These are phyloP conservation scores for Aphaenogaster floridana DNA, from an alignment of 1,140 invertebrate species.

Conservation along the genomic window DNA sequence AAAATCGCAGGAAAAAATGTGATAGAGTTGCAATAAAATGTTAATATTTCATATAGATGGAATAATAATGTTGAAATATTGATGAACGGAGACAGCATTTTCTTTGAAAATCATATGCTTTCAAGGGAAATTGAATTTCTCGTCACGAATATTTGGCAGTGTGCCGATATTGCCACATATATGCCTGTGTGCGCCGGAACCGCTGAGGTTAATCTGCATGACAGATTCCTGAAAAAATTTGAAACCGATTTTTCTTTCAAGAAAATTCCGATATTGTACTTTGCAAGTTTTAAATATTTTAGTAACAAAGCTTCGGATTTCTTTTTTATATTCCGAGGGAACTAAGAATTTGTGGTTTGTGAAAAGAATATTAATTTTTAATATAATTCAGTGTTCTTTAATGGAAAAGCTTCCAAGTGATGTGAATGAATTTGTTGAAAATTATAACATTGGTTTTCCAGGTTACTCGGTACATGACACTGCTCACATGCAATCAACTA, in stretches of 20 bases:
- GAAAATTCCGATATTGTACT: background rate
- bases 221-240: conserved; percentile 17
- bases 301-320: background rate
- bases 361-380: conserved; percentile 19
- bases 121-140: conserved; percentile 51
- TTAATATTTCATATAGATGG: conserved; percentile 26
- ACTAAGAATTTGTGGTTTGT: background rate
- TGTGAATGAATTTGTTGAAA: background rate
- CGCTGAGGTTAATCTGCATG: conserved; percentile 30
- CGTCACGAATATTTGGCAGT: conserved; percentile 39
- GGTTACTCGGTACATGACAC: background rate
- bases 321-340: background rate
- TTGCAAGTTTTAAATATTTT: conserved; percentile 12
- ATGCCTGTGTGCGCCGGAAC: background rate
- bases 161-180: conserved; percentile 16
- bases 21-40: conserved; percentile 18
- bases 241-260: background rate
- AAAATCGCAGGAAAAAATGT: conserved; percentile 8
- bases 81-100: conserved; percentile 25
- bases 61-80: conserved; percentile 33
- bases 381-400: background rate
- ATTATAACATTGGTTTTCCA: background rate
- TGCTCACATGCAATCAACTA: background rate
- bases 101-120: conserved; percentile 20
- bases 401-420: background rate